A percentile compares a stretch with the other conserved stretches of the same genome.
These are phyloP conservation scores for Selene dorsalis DNA, from an alignment of 2,797 vertebrate genomes.

Conservation along the genomic window DNA sequence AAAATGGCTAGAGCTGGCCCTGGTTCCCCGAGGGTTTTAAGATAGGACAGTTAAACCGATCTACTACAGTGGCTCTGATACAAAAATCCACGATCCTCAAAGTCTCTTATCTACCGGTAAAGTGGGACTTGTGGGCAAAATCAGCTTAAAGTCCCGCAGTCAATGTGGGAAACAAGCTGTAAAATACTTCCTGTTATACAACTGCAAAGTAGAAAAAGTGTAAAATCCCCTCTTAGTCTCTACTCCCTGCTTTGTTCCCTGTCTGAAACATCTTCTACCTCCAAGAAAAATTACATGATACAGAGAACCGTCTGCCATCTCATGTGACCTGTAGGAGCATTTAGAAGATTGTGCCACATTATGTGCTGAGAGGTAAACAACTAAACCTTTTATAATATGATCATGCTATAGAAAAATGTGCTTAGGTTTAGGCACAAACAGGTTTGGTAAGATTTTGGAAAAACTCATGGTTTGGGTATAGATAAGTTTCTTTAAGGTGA, in stretches of 20 bases:
- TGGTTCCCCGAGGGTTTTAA: neutral
- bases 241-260: neutral
- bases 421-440: neutral
- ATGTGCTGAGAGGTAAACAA: neutral
- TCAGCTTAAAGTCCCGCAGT: conserved; percentile 1
- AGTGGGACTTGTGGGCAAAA: neutral
- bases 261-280: conserved; percentile 3
- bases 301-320: neutral
- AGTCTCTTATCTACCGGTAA: conserved; percentile 1
- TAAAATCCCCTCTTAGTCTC: neutral
- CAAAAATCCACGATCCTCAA: neutral
- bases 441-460: neutral
- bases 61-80: neutral
- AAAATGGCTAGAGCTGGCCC: too few species aligned
- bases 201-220: conserved; percentile 2
- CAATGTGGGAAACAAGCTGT: conserved; percentile 7
- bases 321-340: neutral
- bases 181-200: neutral
- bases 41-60: neutral
- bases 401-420: neutral
- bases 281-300: conserved; percentile 5
- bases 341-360: neutral
- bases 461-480: neutral
- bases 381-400: neutral
- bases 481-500: neutral